Base-by-base conservation (phyloP, 2,113 vertebrate species). In the Anas platyrhynchos region DNA sequence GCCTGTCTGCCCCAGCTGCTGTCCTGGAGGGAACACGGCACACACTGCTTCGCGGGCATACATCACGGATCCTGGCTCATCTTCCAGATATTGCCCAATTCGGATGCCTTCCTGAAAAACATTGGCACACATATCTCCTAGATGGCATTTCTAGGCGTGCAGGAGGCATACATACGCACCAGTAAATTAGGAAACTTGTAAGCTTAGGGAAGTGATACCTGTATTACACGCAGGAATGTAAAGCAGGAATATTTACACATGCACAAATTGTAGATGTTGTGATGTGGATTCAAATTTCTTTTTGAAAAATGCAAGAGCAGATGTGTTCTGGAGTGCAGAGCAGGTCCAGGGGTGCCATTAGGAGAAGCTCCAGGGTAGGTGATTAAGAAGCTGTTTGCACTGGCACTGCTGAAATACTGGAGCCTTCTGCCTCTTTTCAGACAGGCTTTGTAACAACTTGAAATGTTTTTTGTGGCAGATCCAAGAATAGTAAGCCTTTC, bases 401-500 rank as follows among this genome's bases (percentile, higher is more conserved):
- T 96, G 94, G 89, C 88, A 90, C 56, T 0, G 8, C 85, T 88
- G 78, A 77, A 89, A 59, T 11, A 1, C 29, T 74, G 68, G n/a
- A 95, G 68, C 85, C 36, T 90, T 79, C 83, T 91, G 77, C 66
- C 56, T 77, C 43, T 85, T 59, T 75, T 55, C 82, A 36, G 74
- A 75, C 72, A n/a, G 34, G 77, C 46, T 6, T 26, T 71, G 38
- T 14, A 54, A 73, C n/a, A 50, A 50, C 50, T 55, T 77, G 75
- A 74, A 77, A 58, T 31, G 61, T 31, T 91, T 41, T 72, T 55
- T 87, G 72, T 90, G 88, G 59, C 68, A 52, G 63, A 56, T 86
- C 93, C 95, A 96, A 89, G 72, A 89, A 76, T 5, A 91, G 91
- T 91, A 91, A 96, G 58, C 85, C 68, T 83, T 90, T 89, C 80